Evolutionary conservation across 1,140 invertebrate genomes (phyloP).

Genomic region (Chironomus tepperi): DNA sequence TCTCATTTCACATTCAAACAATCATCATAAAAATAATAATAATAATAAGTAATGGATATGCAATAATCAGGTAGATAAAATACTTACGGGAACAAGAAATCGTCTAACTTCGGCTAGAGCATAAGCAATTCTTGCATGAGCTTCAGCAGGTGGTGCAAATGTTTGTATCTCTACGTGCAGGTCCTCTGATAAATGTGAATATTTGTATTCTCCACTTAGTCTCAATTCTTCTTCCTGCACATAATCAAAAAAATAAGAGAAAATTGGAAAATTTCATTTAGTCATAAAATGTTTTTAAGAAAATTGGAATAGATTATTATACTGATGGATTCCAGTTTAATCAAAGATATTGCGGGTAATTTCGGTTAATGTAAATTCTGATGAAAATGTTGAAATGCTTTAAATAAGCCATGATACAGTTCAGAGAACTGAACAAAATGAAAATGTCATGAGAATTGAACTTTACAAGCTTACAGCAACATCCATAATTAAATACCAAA

Average conservation of each 20-base stretch:
- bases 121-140: slow-evolving; percentile 77
- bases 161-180: slow-evolving; percentile 85
- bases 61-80: no score
- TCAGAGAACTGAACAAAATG: no score
- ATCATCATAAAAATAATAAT: no score
- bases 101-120: slow-evolving; percentile 69
- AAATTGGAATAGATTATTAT: neutral
- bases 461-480: no score
- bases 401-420: no score
- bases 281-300: slow-evolving; percentile 15
- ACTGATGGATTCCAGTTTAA: neutral
- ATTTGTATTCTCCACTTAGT: slow-evolving; percentile 75
- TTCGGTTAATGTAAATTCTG: no score
- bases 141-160: slow-evolving; percentile 74
- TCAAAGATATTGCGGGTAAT: no score
- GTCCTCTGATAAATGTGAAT: slow-evolving; percentile 80
- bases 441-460: no score
- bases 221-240: slow-evolving; percentile 77
- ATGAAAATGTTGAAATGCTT: no score
- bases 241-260: slow-evolving; percentile 24
- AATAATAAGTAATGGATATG: no score
- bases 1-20: no score
- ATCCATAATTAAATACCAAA: neutral
- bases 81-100: slow-evolving; percentile 61
- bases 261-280: neutral